Base-by-base conservation (phyloP, 1,140 invertebrate genomes). In the Riptortus pedestris region DNA sequence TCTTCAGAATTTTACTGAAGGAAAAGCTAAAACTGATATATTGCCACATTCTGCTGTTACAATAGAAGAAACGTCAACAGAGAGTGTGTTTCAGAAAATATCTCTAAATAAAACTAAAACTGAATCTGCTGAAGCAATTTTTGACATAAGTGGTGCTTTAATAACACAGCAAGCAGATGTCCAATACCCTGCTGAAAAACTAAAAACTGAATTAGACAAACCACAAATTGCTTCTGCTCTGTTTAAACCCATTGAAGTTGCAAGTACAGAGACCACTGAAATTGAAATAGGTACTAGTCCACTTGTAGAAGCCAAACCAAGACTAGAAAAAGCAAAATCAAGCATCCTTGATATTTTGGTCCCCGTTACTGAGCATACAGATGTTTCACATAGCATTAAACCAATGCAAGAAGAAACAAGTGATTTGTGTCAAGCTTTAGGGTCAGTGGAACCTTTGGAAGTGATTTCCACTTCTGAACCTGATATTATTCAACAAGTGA, bases 211-310 rank as follows among this genome's bases (percentile, higher is more conserved):
- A 27, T 38, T 31, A 55, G 29, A 47, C n/a, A 22, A 62, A 27
- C 2, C 18, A 18, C 61, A 52, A 4, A 28, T 7, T 38, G 61
- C 61, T 1, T 22, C 28, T n/a, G 5, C 26, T 22, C 9, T 20
- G n/a, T 38, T 62, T 22, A 62, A 62, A 51, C 61, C 61, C n/a
- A 14, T 48, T 31, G 61, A 62, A 62, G 61, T 31, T 0, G 26
- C 28, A 52, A 28, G 61, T 26, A 62, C 45, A 20, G 45, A 62
- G 20, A 45, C 16, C 1, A 18, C n/a, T n/a, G 61, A 62, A 48
- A 2, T 60, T 20, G 20, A 38, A 0, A 28, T 45, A 12, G 52
- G 14, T 7, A 0, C 26, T 0, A 27, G 31, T 0, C 29, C 62
- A n/a, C 3, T 52, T 2, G 33, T 14, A 24, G 26, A 20, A 11